These are phyloP conservation scores for Aquatica leii DNA, from an alignment of 2,888 invertebrate genomes.

Conservation along the genomic window DNA sequence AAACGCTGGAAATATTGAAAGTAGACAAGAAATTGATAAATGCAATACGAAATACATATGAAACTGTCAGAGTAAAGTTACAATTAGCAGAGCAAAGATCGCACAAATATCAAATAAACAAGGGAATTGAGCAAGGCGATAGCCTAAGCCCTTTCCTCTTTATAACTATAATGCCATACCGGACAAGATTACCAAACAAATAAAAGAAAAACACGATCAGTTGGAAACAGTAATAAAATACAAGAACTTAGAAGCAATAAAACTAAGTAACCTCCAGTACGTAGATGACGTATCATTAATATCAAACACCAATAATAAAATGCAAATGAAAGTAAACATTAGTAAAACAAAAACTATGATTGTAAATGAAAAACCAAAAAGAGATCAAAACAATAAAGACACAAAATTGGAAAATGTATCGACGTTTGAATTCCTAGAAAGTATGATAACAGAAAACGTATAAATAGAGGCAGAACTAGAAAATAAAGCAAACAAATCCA, in stretches of 20 bases:
- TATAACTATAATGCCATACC: neutral
- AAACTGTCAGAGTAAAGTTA: constrained; percentile 14
- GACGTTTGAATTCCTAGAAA: constrained; percentile 8
- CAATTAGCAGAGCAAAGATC: constrained; percentile 13
- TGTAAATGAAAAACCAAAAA: constrained; percentile 7
- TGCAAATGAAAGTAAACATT: constrained; percentile 14
- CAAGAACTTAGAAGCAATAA: no score
- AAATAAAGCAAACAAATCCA: constrained; percentile 10
- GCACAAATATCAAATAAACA: neutral
- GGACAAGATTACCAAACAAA: constrained; percentile 10
- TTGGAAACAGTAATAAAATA: neutral
- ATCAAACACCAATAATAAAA: constrained; percentile 1
- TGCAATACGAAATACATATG: constrained; percentile 1
- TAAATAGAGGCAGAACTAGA: constrained; percentile 20
- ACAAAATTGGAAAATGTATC: neutral
- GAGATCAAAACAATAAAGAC: no score
- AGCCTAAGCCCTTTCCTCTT: no score
- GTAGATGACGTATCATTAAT: constrained; percentile 6
- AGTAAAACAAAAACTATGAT: constrained; percentile 19
- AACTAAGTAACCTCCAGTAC: neutral
- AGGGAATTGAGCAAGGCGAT: constrained; percentile 14
- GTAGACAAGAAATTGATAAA: neutral
- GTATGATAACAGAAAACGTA: constrained; percentile 9
- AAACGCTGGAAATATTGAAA: constrained; percentile 6
- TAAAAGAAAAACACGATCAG: no score